Evolutionary conservation across 2,113 vertebrate species (phyloP).

Genomic region (Lagopus leucura): DNA sequence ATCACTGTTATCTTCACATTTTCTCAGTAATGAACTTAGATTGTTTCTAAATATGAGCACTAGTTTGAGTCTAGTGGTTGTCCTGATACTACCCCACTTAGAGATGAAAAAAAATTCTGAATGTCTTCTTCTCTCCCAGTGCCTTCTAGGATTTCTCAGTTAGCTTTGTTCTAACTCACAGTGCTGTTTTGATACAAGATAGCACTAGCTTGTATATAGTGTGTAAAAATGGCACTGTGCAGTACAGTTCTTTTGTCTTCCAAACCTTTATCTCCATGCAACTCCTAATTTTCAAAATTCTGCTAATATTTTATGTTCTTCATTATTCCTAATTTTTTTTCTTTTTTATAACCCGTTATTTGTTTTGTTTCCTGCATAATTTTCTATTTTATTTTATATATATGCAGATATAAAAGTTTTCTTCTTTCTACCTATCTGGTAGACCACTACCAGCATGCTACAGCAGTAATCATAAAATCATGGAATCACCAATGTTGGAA

Average conservation of each 20-base stretch:
- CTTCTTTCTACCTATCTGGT: background rate
- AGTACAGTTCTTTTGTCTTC: background rate
- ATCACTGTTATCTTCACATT: background rate
- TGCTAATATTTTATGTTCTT: background rate
- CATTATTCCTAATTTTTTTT: background rate
- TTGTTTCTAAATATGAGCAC: slow-evolving; percentile 11
- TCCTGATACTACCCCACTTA: background rate
- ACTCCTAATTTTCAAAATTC: background rate
- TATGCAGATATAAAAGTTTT: background rate
- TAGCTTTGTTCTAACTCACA: background rate
- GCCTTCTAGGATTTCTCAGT: background rate
- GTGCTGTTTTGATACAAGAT: background rate
- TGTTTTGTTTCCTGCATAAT: background rate
- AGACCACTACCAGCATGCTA: background rate
- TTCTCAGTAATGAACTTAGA: background rate
- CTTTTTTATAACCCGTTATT: background rate
- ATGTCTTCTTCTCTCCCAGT: background rate
- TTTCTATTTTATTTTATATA: background rate
- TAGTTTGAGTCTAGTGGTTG: background rate
- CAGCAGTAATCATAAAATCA: background rate
- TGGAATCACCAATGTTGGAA: too few relatives aligned
- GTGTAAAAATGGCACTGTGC: background rate
- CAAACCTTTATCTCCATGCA: background rate
- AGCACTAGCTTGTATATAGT: background rate
- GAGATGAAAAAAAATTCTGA: background rate